Percentiles rank a stretch among this genome's conserved stretches.
Conservation (phyloP, 2,888 invertebrate species). For the Drosophila barbarae region DNA sequence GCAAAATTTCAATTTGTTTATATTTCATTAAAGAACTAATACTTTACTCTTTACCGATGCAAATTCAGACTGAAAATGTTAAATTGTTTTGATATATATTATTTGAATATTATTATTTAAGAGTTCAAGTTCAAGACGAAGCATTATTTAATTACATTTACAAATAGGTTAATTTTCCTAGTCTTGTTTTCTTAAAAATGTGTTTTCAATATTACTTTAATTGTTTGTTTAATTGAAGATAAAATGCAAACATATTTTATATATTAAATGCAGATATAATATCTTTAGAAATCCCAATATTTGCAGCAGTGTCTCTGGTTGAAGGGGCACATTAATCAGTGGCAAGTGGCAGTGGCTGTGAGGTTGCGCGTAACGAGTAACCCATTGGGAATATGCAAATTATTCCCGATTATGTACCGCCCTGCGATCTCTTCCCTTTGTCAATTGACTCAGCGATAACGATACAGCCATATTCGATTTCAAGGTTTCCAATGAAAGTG, state of each 20-base stretch:
- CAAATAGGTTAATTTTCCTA: too few species aligned
- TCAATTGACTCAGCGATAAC: conserved; percentile 49
- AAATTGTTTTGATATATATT: too few species aligned
- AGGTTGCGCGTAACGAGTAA: conserved; percentile 68
- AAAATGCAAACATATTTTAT: too few species aligned
- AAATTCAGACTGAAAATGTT: too few species aligned
- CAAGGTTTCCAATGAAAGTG: conserved; percentile 62
- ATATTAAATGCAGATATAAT: too few species aligned
- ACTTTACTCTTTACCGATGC: too few species aligned
- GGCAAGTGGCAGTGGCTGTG: conserved; percentile 51
- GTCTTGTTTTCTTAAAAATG: too few species aligned
- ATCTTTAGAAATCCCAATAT: neutral
- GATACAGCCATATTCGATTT: conserved; percentile 45
- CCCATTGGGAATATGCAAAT: conserved; percentile 67
- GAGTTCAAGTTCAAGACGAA: neutral
- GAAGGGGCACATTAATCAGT: conserved; percentile 64
- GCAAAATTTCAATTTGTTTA: neutral
- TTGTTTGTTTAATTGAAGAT: too few species aligned
- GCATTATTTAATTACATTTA: neutral
- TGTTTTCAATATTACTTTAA: too few species aligned
- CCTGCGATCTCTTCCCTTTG: conserved; percentile 35
- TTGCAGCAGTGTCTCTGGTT: conserved; percentile 23
- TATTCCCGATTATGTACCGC: conserved; percentile 38
- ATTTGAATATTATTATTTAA: neutral
- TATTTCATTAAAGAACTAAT: too few species aligned